Evolutionary conservation across 2,113 vertebrate species (phyloP), one percentile per base, ranked within the genome.

Genomic region (Marmota flaviventris): DNA sequence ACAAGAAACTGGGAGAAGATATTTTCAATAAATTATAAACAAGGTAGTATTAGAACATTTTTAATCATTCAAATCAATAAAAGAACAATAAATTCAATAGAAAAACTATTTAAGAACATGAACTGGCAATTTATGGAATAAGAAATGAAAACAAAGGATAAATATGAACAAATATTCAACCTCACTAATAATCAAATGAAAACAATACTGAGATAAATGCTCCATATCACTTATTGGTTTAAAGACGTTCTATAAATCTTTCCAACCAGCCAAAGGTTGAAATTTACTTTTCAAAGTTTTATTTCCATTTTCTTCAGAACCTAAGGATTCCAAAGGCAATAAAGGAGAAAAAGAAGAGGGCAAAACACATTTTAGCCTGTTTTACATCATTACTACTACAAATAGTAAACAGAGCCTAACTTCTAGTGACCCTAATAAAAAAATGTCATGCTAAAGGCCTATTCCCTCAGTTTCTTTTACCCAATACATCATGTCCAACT

Each of bases 241-340:
- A 90, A 91, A 96, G 72, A 91, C 22, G 2, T 25, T 86, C 75
- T 63, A 63, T 56, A 12, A 76, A 53, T 67, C 48, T 92, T 96
- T 94, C 29, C 16, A 63, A 73, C 39, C 45, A 2, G 61, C 20
- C 29, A 39, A 32, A 94, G 81, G 7, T 75, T 95, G 61, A 88
- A 89, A 85, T 82, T 63, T 77, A 81, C 16, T 69, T 89, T 96
- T 94, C 83, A 97, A 82, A 85, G 17, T 48, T 42, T 92, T 92
- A 58, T 72, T 77, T 92, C 24, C 9, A 85, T 37, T 34, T 95
- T 94, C 48, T 93, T 84, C 9, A 53, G 51, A 91, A 77, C 2
- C 61, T 45, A 67, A 67, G 39, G 16, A 84, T 67, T 25, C 39
- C 42, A 84, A 84, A 65, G 5, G 67, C 61, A 45, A 84, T 16